These are phyloP conservation scores for Nemotelus nigrinus DNA, from an alignment of 2,888 invertebrate genomes.

Conservation along the genomic window DNA sequence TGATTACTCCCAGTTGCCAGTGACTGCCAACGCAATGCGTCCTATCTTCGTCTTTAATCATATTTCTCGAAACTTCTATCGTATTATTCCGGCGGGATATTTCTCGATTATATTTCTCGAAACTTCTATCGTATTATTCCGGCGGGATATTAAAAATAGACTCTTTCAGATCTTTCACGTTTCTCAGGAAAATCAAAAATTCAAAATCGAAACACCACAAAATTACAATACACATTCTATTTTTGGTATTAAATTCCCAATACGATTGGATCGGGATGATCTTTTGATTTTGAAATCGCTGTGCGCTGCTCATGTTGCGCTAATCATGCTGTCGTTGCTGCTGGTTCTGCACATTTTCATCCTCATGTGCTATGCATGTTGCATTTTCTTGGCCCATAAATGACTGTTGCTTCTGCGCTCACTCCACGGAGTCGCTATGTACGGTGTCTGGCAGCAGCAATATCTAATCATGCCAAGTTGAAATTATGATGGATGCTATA, in stretches of 20 bases:
- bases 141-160: neutral
- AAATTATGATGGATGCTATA: conserved; percentile 31
- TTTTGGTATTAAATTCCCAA: neutral
- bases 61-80: neutral
- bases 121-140: neutral
- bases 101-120: neutral
- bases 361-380: neutral
- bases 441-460: conserved; percentile 12
- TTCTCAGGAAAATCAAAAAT: neutral
- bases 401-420: too few relatives aligned
- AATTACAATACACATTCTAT: neutral
- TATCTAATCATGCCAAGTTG: conserved; percentile 20
- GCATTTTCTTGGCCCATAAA: too few relatives aligned
- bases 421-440: neutral
- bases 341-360: conserved; percentile 5
- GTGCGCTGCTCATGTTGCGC: neutral
- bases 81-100: neutral
- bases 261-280: conserved; percentile 30
- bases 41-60: neutral
- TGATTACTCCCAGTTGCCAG: too few relatives aligned
- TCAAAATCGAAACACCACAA: neutral
- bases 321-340: neutral
- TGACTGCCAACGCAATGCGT: neutral
- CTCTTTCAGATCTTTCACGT: neutral
- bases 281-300: conserved; percentile 31